Evolutionary conservation across 2,797 vertebrate species (phyloP).

Genomic region (Cirrhinus mrigala): DNA sequence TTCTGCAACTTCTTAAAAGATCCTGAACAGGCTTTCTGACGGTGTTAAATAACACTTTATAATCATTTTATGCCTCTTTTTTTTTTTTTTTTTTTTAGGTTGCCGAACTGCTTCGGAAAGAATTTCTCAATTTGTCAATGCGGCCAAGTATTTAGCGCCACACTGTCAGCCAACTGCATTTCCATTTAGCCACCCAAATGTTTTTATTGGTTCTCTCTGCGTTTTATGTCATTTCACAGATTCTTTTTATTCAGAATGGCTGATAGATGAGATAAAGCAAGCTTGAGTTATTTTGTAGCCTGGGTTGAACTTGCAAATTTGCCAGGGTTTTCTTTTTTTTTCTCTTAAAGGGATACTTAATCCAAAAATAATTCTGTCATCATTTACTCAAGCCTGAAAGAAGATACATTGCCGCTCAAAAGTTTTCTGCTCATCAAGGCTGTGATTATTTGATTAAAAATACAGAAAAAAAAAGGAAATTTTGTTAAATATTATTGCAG

Average conservation of each 20-base stretch:
- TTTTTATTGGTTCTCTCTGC: slow-evolving; percentile 42
- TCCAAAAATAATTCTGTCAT: neutral
- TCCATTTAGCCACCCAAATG: slow-evolving; percentile 63
- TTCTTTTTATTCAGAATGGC: neutral
- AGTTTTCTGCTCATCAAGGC: no score
- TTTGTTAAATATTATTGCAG: no score
- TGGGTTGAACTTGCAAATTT: neutral
- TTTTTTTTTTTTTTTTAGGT: slow-evolving; percentile 53
- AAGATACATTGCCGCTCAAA: no score
- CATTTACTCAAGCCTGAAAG: neutral
- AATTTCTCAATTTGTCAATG: slow-evolving; percentile 27
- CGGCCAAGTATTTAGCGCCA: neutral
- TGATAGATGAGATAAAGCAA: neutral
- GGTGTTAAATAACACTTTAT: no score
- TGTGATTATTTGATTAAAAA: no score
- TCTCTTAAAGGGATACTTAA: neutral
- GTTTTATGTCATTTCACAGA: slow-evolving; percentile 11
- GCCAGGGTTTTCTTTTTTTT: neutral
- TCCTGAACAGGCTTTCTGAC: neutral
- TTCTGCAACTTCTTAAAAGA: neutral
- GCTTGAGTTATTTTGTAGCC: neutral
- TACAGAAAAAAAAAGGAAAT: no score
- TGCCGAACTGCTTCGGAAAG: slow-evolving; percentile 24
- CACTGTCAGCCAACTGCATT: slow-evolving; percentile 34
- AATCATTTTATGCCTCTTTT: slow-evolving; percentile 66